Conservation (phyloP, 1,140 invertebrate genomes). For the Diachasma alloeum region DNA sequence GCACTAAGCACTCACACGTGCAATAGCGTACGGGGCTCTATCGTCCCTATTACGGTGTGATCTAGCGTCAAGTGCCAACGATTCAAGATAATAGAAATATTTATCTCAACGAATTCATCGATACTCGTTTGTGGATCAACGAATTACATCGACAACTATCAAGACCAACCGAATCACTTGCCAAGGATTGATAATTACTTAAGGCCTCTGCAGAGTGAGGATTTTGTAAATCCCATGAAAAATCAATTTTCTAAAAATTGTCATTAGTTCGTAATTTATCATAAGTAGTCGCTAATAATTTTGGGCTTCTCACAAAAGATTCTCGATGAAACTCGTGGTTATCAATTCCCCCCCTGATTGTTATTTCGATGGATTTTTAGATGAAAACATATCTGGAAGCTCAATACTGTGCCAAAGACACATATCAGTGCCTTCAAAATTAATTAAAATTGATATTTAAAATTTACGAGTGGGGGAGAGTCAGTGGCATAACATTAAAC, state of each 20-base stretch:
- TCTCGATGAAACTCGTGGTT: neutral
- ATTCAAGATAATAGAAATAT: neutral
- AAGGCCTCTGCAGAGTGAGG: neutral
- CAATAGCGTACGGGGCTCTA: constrained; percentile 43
- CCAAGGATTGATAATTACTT: neutral
- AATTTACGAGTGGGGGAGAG: neutral
- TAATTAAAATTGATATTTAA: neutral
- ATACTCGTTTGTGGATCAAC: neutral
- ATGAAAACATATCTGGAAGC: constrained; percentile 14
- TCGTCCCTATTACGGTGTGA: constrained; percentile 37
- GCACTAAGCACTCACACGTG: constrained; percentile 69
- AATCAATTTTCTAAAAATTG: no score
- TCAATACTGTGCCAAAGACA: constrained; percentile 19
- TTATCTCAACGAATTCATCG: neutral
- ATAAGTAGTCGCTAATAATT: neutral
- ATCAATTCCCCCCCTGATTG: neutral
- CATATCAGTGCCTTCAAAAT: constrained; percentile 32
- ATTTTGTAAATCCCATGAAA: no score
- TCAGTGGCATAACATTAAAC: neutral
- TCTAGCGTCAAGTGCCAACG: constrained; percentile 24
- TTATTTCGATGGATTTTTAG: neutral
- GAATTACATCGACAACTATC: neutral
- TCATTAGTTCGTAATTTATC: neutral
- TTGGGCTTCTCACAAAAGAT: neutral
- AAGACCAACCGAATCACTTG: neutral